A percentile compares a stretch with the other conserved stretches of the same genome.
Evolutionary conservation across 2,113 vertebrate genomes (phyloP).

Genomic region (Anthoscopus minutus): DNA sequence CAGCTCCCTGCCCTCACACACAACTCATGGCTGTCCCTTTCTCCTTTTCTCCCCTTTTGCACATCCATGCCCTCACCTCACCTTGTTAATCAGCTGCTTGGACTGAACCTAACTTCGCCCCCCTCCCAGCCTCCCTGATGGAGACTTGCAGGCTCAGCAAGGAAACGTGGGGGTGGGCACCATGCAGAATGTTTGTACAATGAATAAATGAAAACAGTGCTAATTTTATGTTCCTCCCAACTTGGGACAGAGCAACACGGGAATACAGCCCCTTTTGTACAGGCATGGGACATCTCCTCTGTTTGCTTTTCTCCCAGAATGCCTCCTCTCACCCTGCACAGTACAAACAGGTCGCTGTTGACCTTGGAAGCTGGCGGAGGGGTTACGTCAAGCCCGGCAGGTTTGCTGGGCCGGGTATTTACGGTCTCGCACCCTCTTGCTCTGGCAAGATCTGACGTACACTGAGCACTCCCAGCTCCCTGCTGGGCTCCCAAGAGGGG

Average conservation of each 20-base stretch:
- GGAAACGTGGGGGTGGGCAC: neutral
- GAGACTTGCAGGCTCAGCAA: neutral
- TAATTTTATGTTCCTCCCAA: constrained; percentile 5
- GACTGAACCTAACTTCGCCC: neutral
- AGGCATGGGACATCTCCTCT: constrained; percentile 10
- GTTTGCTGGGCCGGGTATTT: neutral
- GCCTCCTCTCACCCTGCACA: neutral
- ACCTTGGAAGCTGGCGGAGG: constrained; percentile 13
- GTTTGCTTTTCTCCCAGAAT: constrained; percentile 54
- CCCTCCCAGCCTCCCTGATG: neutral
- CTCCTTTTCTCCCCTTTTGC: neutral
- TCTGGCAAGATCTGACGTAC: neutral
- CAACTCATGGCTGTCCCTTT: neutral
- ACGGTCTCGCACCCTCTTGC: neutral
- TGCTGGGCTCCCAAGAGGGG: fast-evolving
- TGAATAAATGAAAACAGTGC: constrained; percentile 22
- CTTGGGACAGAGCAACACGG: neutral
- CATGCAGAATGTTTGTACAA: neutral
- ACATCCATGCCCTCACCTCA: neutral
- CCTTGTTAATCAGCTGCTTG: neutral
- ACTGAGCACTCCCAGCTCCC: fast-evolving
- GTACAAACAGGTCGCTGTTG: constrained; percentile 39
- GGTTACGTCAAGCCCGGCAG: constrained; percentile 14
- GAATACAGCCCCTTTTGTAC: constrained; percentile 42
- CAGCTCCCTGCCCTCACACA: neutral